Percentiles rank a stretch among this genome's conserved stretches.
Evolutionary conservation across 2,888 invertebrate species (phyloP).

Genomic region (Drosophila prostipennis): DNA sequence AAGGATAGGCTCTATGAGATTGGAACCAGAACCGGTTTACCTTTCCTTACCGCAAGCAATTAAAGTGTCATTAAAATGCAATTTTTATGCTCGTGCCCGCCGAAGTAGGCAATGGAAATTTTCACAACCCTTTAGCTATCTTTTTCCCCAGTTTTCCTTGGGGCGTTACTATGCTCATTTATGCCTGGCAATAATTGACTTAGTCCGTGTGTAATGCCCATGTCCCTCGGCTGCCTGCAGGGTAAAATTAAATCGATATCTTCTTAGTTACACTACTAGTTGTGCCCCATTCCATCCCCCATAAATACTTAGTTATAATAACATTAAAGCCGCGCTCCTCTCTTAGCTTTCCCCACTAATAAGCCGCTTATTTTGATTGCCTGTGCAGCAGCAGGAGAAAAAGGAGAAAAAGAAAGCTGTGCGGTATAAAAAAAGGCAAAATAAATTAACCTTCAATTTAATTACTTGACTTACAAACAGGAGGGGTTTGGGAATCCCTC

Average conservation of each 20-base stretch:
- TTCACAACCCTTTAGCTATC: slow-evolving; percentile 15
- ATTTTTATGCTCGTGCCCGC: slow-evolving; percentile 50
- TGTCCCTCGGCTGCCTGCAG: background rate
- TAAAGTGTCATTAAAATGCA: slow-evolving; percentile 64
- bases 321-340: slow-evolving; percentile 46
- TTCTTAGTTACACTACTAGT: slow-evolving; percentile 55
- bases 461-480: slow-evolving; percentile 58
- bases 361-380: slow-evolving; percentile 71
- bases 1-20: background rate
- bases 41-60: slow-evolving; percentile 36
- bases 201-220: slow-evolving; percentile 25
- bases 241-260: slow-evolving; percentile 64
- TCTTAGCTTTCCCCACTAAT: slow-evolving; percentile 28
- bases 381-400: slow-evolving; percentile 13
- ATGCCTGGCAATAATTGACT: slow-evolving; percentile 41
- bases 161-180: slow-evolving; percentile 30
- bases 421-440: slow-evolving; percentile 28
- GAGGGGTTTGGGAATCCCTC: background rate
- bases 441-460: slow-evolving; percentile 66
- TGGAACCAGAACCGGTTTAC: background rate
- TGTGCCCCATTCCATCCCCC: background rate
- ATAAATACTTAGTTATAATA: slow-evolving; percentile 54
- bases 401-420: background rate
- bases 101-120: slow-evolving; percentile 57
- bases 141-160: slow-evolving; percentile 4